phyloP scores from a whole-genome alignment of 1,140 invertebrate species.

The Halotydeus destructor region DNA sequence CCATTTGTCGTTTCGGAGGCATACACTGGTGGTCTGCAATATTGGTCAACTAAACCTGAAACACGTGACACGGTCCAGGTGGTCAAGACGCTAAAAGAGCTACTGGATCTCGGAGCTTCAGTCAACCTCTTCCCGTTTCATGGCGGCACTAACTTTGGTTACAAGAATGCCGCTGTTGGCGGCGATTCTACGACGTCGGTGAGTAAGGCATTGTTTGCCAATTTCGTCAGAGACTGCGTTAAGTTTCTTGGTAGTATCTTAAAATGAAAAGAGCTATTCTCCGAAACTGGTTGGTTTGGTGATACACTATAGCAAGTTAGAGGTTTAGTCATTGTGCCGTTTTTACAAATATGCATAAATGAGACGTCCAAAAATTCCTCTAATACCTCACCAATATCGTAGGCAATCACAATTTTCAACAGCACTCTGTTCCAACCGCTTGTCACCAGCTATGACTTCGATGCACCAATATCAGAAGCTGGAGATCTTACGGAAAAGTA shows the following conservation, averaged over 20 bases:
- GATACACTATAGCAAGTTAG: too few species aligned
- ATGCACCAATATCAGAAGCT: conserved; percentile 28
- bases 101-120: conserved; percentile 20
- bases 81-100: conserved; percentile 16
- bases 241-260: too few species aligned
- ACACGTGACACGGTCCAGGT: conserved; percentile 13
- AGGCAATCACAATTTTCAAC: conserved; percentile 8
- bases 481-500: conserved; percentile 30
- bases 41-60: conserved; percentile 25
- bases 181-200: too few species aligned
- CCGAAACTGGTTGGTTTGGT: too few species aligned
- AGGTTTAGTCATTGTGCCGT: too few species aligned
- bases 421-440: conserved; percentile 17
- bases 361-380: too few species aligned
- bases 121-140: conserved; percentile 21
- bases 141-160: conserved; percentile 16
- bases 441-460: conserved; percentile 31
- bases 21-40: conserved; percentile 60
- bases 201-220: too few species aligned
- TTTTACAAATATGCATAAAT: too few species aligned
- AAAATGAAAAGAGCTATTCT: too few species aligned
- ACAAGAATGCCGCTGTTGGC: too few species aligned
- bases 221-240: too few species aligned
- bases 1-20: conserved; percentile 72
- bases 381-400: too few species aligned